phyloP scores from a whole-genome alignment of 2,797 vertebrate genomes.

The Thamnophis elegans region DNA sequence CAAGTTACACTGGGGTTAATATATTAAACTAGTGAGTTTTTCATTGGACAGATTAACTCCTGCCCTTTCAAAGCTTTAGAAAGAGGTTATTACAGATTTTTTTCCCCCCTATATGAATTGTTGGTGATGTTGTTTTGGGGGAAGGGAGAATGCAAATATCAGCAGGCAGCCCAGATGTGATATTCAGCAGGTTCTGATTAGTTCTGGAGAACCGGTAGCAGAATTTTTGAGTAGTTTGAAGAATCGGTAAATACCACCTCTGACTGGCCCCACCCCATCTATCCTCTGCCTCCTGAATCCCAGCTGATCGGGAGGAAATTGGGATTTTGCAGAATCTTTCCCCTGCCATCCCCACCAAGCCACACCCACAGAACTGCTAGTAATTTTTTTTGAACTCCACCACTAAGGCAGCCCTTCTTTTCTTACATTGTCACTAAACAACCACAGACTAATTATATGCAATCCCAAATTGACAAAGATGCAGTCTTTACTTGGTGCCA shows the following conservation, averaged over 20 bases:
- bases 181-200: too few species aligned
- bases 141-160: neutral
- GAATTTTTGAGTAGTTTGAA: too few species aligned
- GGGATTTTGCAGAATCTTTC: too few species aligned
- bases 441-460: slow-evolving; percentile 43
- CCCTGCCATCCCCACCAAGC: too few species aligned
- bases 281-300: too few species aligned
- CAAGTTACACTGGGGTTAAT: slow-evolving; percentile 30
- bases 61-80: slow-evolving; percentile 19
- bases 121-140: slow-evolving; percentile 35
- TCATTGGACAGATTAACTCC: slow-evolving; percentile 36
- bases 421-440: slow-evolving; percentile 4
- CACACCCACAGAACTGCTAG: too few species aligned
- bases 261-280: too few species aligned
- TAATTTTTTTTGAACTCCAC: too few species aligned
- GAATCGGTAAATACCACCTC: too few species aligned
- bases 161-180: slow-evolving; percentile 37
- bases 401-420: slow-evolving; percentile 42
- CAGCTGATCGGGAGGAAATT: too few species aligned
- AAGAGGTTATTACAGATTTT: neutral
- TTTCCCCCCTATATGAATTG: neutral
- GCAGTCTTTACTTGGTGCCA: neutral
- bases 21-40: slow-evolving; percentile 25
- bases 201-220: too few species aligned
- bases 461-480: neutral